Evolutionary conservation across 2,113 vertebrate genomes (phyloP), one percentile per base, ranked within the genome.

Genomic region (Aspiorhynchus laticeps): DNA sequence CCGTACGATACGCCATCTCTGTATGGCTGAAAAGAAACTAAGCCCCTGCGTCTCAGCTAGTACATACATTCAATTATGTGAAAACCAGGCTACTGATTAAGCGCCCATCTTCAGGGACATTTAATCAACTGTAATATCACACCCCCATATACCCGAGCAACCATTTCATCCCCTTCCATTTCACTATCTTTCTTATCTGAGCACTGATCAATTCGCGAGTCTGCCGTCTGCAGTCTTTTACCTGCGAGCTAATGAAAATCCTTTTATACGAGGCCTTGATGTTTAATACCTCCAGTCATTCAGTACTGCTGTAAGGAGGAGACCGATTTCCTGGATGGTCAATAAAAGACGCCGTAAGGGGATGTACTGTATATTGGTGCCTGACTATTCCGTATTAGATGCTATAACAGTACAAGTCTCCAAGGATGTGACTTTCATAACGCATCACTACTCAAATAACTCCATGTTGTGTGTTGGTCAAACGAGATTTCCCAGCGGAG

Each of bases 41-140:
- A 71, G 36, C 76, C 43, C 71, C 11, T 43, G 51, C 8, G 46
- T 80, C 79, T 83, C 78, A 82, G 78, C 77, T 7, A n/a, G 46
- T 43, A 79, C 33, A 31, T 33, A 84, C 83, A 85, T 85, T 48
- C 63, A 65, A 89, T 89, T 89, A 87, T 67, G 38, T 74, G 78
- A 82, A 61, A 84, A 86, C 84, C 86, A 81, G 80, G 80, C 80
- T 86, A 86, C 33, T 38, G 84, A 89, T 84, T 84, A 84, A 84
- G 69, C 11, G 0, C 24, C 51, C 51, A 41, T 84, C 88, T 88
- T 80, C 24, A 74, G 80, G 83, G 80, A 80, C 75, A 80, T 67
- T 75, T 84, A 90, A 88, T 90, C 84, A 80, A 84, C 86, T 88
- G 80, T 84, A 84, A 84, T 74, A 75, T 84, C 83, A 73, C 83